Evolutionary conservation across 2,113 vertebrate species (phyloP).

Genomic region (Gallinago media): DNA sequence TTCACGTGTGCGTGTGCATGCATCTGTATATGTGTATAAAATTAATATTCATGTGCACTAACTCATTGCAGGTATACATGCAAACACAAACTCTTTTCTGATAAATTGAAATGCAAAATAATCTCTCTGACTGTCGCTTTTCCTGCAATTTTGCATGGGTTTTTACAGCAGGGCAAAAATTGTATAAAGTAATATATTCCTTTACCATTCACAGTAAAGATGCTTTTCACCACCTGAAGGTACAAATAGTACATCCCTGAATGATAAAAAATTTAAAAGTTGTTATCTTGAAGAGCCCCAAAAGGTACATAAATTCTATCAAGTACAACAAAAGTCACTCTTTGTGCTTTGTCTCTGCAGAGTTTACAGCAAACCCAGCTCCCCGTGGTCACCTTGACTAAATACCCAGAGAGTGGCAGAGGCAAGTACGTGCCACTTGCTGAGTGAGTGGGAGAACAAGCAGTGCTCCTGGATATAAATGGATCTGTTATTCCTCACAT

Average conservation of each 20-base stretch:
- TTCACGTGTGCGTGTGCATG: background rate
- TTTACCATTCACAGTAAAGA: background rate
- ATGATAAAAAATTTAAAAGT: background rate
- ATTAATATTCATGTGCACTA: background rate
- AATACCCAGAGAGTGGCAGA: background rate
- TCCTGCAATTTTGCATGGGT: background rate
- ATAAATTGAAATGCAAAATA: background rate
- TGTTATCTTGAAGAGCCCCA: background rate
- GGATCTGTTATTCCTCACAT: conserved; percentile 8
- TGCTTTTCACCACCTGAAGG: background rate
- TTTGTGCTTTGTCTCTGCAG: background rate
- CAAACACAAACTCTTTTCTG: background rate
- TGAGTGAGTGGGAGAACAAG: background rate
- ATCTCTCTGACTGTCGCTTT: background rate
- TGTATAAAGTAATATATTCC: background rate
- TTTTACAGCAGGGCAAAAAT: background rate
- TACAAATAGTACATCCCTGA: background rate
- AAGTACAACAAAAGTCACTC: background rate
- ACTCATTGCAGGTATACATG: background rate
- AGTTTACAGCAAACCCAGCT: background rate
- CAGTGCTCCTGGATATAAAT: background rate
- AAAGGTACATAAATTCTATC: background rate
- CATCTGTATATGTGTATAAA: background rate
- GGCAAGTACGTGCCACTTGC: background rate
- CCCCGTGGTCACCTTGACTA: background rate